phyloP scores from a whole-genome alignment of 2,113 vertebrate species.

The Leucopsar rothschildi region DNA sequence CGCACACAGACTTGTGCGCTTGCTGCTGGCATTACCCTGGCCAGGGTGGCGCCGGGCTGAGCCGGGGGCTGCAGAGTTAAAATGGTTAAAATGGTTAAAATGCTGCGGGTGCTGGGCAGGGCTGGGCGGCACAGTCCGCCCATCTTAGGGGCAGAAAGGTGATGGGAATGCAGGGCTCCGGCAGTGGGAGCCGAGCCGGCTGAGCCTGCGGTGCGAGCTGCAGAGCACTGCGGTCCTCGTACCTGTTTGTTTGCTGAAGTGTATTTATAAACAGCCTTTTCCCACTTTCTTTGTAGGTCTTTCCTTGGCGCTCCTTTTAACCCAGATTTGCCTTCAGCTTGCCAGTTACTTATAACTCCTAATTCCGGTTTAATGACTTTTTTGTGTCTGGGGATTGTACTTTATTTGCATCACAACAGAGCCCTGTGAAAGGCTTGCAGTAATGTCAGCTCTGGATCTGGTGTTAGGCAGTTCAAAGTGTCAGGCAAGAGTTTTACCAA shows the following conservation, averaged over 20 bases:
- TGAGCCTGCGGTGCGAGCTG: not conserved
- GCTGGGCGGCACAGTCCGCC: fast-evolving
- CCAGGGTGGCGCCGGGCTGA: fast-evolving
- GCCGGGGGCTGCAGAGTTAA: not conserved
- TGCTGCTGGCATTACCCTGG: not conserved
- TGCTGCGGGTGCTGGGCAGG: not conserved
- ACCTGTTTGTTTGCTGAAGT: not conserved
- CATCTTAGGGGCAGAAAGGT: fast-evolving
- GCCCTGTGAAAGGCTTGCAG: not conserved
- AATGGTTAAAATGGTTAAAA: not conserved
- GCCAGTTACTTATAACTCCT: not conserved
- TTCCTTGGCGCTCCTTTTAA: not conserved
- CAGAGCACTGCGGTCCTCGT: fast-evolving
- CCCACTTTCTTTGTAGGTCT: not conserved
- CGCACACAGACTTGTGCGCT: not conserved
- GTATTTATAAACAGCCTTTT: not conserved
- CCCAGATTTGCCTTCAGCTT: not conserved
- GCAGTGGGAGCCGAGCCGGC: not conserved
- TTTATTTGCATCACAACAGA: slow-evolving; percentile 29
- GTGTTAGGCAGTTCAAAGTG: not conserved
- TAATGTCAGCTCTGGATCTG: not conserved
- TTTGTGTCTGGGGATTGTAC: not conserved
- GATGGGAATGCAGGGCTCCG: fast-evolving
- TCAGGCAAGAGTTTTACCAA: not conserved
- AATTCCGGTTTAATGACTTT: slow-evolving; percentile 29